A percentile compares a stretch with the other conserved stretches of the same genome.
These are phyloP conservation scores for Macrosiphum euphorbiae DNA, from an alignment of 2,888 invertebrate species.

Conservation along the genomic window DNA sequence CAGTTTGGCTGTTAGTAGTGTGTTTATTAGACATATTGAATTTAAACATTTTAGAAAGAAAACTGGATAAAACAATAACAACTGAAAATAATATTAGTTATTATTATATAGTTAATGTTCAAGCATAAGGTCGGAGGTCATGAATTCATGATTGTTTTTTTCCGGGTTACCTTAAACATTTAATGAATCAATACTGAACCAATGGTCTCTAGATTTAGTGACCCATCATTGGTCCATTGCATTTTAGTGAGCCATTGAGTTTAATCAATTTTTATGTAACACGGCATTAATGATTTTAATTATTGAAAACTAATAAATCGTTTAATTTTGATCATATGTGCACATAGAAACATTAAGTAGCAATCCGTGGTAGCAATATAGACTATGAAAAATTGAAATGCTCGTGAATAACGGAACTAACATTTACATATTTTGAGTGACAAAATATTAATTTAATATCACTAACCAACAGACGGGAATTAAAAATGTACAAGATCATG, in stretches of 20 bases:
- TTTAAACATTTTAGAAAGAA: constrained; percentile 54
- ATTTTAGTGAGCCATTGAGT: too few species aligned
- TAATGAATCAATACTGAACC: too few species aligned
- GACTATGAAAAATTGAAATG: background rate
- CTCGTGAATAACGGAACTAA: background rate
- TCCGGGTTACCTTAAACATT: too few species aligned
- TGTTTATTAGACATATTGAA: constrained; percentile 72
- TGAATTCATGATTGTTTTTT: too few species aligned
- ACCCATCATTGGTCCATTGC: too few species aligned
- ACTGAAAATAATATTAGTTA: constrained; percentile 37
- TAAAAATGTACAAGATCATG: background rate
- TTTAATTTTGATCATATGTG: background rate
- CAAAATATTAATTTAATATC: background rate
- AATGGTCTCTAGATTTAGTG: too few species aligned
- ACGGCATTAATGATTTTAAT: background rate
- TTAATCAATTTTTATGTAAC: too few species aligned
- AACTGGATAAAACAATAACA: background rate
- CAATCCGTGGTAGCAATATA: background rate
- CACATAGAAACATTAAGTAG: background rate
- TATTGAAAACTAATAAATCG: background rate
- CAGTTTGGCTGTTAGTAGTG: constrained; percentile 84
- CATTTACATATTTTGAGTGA: background rate
- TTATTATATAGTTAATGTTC: background rate
- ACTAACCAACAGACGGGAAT: background rate
- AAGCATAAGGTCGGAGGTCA: background rate